Evolutionary conservation across 1,140 invertebrate genomes (phyloP).

Genomic region (Nephotettix cincticeps): DNA sequence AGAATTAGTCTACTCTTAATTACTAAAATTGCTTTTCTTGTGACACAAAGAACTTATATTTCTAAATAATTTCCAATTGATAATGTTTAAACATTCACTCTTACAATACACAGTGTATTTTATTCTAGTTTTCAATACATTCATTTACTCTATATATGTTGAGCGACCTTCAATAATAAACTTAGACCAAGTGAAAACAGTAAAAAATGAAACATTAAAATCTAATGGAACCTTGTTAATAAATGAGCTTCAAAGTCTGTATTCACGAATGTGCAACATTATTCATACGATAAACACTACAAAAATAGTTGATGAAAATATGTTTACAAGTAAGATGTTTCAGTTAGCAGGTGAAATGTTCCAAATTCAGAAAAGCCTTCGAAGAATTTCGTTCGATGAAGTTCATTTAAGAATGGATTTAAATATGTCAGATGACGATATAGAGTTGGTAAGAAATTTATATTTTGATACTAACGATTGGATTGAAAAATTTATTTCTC

Average conservation of each 20-base stretch:
- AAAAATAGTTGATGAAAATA: not conserved
- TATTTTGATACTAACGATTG: not conserved
- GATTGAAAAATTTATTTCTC: not conserved
- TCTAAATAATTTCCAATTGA: no score
- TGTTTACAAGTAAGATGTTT: not conserved
- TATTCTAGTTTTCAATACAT: no score
- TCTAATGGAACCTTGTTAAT: not conserved
- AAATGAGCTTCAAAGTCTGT: not conserved
- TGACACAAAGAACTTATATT: no score
- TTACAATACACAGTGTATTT: no score
- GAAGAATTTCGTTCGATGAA: not conserved
- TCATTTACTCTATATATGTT: no score
- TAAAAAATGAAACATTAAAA: not conserved
- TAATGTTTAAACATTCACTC: no score
- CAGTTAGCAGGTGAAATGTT: not conserved
- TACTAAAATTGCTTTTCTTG: no score
- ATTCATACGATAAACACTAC: not conserved
- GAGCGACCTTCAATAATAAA: no score
- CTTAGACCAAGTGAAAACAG: no score
- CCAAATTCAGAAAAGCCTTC: not conserved
- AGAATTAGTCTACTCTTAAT: no score
- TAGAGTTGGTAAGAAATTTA: not conserved
- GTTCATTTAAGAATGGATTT: not conserved
- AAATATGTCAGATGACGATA: not conserved
- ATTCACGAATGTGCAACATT: not conserved